Evolutionary conservation across 1,140 invertebrate species (phyloP), one percentile per base, ranked within the genome.

Genomic region (Temnothorax longispinosus): DNA sequence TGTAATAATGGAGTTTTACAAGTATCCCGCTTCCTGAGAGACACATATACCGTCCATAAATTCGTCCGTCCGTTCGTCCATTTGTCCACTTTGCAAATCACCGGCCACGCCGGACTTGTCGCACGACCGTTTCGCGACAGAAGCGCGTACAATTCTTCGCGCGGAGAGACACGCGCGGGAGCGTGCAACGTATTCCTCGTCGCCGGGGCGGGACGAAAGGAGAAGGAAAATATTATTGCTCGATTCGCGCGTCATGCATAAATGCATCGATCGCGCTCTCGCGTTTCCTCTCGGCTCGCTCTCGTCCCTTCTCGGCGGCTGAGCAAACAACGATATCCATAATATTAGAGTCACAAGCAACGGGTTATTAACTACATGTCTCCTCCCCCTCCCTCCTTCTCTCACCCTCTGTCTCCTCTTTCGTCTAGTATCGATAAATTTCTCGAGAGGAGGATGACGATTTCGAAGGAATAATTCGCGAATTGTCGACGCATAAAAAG

Each of bases 171-270:
- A 81, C 60, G 54, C 54, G 82, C 11, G 52, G 18, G 15, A 35
- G 77, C n/a, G 69, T 54, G 52, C 47, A 38, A 38, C 27, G 41
- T 56, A 52, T 64, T 74, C 21, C 35, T 85, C 69, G 76, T 75
- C 64, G 32, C 76, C 76, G 44, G 64, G 44, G 64, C 58, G 60
- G 54, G 76, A 64, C 69, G 88, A 85, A 90, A 90, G 90, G 86
- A 88, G 88, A 91, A 92, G 87, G 92, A 92, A 92, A 92, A 92
- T 92, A 92, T 92, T 92, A 90, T 92, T 91, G 91, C 90, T 91
- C 86, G 87, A 92, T 91, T 88, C 87, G 77, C 85, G 76, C 88
- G 89, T 90, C 91, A 91, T 92, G 92, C 91, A 93, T 93, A 92
- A 93, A 92, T 93, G 91, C 92, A 93, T 92, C 89, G 87, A 89